Conservation (phyloP, 1,140 invertebrate species). For the Drosophila bipectinata region DNA sequence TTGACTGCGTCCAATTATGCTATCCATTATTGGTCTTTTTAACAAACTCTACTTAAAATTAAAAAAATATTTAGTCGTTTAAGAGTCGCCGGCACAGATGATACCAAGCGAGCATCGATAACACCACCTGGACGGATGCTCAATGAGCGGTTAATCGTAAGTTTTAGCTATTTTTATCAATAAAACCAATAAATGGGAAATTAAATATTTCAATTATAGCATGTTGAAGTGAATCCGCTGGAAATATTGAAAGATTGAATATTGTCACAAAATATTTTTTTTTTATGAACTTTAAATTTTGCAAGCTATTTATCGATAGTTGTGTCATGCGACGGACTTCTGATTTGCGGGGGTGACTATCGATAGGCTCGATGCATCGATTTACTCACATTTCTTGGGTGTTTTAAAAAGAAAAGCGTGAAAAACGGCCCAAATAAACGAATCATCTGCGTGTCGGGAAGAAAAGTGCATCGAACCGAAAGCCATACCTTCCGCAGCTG, state of each 20-base stretch:
- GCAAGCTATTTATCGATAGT: background rate
- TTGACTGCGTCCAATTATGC: slow-evolving; percentile 76
- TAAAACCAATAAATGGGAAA: no score
- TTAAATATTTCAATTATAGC: no score
- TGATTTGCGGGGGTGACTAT: slow-evolving; percentile 52
- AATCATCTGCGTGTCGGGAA: slow-evolving; percentile 39
- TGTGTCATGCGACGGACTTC: background rate
- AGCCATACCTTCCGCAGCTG: slow-evolving; percentile 17
- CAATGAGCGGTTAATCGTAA: background rate
- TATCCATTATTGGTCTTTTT: slow-evolving; percentile 56
- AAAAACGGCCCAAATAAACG: slow-evolving; percentile 72
- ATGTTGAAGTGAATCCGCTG: no score
- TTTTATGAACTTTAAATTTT: background rate
- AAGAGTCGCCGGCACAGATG: slow-evolving; percentile 43
- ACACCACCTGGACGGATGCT: background rate
- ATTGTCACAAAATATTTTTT: background rate
- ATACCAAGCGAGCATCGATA: slow-evolving; percentile 23
- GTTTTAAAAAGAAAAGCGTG: slow-evolving; percentile 74
- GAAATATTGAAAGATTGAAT: no score
- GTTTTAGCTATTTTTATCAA: background rate
- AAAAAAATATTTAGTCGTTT: slow-evolving; percentile 2
- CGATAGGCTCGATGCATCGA: slow-evolving; percentile 69
- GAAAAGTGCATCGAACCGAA: slow-evolving; percentile 55
- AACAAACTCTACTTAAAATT: background rate
- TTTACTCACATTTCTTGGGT: slow-evolving; percentile 77